Percentiles rank a stretch among this genome's conserved stretches.
phyloP scores from a whole-genome alignment of 2,113 vertebrate genomes.

The Trematocara stigmaticum region DNA sequence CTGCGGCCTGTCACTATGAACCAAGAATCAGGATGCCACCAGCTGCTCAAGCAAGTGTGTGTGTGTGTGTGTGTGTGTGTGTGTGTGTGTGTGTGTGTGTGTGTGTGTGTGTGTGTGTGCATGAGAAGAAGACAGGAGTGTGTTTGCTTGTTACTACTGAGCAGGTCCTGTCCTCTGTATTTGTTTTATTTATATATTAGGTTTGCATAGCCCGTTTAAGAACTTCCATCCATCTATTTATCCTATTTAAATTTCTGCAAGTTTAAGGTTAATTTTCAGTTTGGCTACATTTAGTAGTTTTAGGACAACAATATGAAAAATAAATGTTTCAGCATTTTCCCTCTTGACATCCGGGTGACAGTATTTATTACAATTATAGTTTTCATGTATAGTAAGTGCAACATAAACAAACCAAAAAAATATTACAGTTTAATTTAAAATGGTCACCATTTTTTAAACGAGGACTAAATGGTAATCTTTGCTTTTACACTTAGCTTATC shows the following conservation, averaged over 20 bases:
- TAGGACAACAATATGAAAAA: neutral
- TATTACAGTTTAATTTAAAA: neutral
- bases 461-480: neutral
- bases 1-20: slow-evolving; percentile 18
- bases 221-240: neutral
- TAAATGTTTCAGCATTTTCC: neutral
- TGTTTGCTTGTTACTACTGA: neutral
- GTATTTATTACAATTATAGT: neutral
- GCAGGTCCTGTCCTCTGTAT: neutral
- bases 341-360: neutral
- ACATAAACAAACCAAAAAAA: neutral
- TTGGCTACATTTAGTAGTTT: neutral
- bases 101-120: neutral
- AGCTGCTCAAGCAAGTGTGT: neutral
- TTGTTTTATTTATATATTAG: neutral
- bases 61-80: neutral
- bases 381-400: neutral
- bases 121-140: neutral
- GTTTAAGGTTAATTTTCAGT: neutral
- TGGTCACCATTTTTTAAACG: neutral
- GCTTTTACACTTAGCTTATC: neutral
- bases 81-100: neutral
- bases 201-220: neutral
- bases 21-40: slow-evolving; percentile 24
- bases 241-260: neutral